Conservation (phyloP, 2,888 invertebrate species). For the Hyalella azteca region DNA sequence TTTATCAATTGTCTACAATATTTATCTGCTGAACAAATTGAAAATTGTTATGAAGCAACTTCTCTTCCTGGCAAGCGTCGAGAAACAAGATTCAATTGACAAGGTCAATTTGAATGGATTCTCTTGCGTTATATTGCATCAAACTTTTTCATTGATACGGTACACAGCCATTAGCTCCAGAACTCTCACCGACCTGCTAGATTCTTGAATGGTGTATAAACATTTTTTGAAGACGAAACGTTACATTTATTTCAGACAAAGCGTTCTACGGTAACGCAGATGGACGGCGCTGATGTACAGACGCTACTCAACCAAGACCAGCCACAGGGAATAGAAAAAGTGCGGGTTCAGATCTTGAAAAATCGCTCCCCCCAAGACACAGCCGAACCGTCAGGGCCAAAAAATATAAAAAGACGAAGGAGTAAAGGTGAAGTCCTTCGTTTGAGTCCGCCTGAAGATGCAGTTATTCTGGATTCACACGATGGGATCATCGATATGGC, state of each 20-base stretch:
- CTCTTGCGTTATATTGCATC: too few relatives aligned
- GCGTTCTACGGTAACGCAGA: slow-evolving; percentile 2
- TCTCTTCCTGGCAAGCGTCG: too few relatives aligned
- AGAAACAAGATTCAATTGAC: too few relatives aligned
- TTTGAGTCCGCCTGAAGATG: background rate
- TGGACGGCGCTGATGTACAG: background rate
- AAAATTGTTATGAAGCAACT: too few relatives aligned
- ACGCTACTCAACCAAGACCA: background rate
- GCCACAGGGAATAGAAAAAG: background rate
- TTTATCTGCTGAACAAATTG: too few relatives aligned
- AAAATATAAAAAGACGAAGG: background rate
- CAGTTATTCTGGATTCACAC: background rate
- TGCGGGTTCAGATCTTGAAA: background rate
- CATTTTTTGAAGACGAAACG: too few relatives aligned
- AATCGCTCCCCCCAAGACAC: background rate
- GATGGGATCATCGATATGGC: background rate
- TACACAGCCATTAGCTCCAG: too few relatives aligned
- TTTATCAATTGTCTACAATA: too few relatives aligned
- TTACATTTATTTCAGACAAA: background rate
- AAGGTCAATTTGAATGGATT: too few relatives aligned
- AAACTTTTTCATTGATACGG: too few relatives aligned
- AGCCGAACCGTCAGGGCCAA: background rate
- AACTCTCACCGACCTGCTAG: too few relatives aligned
- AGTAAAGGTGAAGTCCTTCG: slow-evolving; percentile 1
- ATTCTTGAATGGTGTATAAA: too few relatives aligned